Base-by-base conservation (phyloP, 2,888 invertebrate species). In the Lordiphosa andalusiaca region DNA sequence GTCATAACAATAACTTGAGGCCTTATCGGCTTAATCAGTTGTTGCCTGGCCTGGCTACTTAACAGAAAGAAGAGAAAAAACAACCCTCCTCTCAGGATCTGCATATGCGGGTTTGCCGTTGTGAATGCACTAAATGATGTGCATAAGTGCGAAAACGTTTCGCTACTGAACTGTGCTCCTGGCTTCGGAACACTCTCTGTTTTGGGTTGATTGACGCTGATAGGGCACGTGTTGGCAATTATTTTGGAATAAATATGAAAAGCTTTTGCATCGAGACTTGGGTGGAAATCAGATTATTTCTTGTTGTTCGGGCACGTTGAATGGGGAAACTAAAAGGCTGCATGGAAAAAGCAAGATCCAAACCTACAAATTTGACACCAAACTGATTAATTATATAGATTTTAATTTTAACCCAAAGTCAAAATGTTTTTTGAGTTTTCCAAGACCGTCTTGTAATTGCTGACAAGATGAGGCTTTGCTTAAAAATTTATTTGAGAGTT, bases 211-310 rank as follows among this genome's bases (percentile, higher is more conserved):
- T 81, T 77, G 77, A 72, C 69, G 86, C 76, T 86, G 87, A 87
- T 87, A 87, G 73, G 74, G 72, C 87, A 87, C 87, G 87, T 87
- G 87, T 75, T 78, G 69, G 74, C 87, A 87, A 87, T 87, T 87
- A 87, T 74, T 84, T 76, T 76, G 70, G 65, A 73, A 81, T 72
- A 71, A 74, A 77, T 73, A 82, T 75, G 59, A 73, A 70, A 61
- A 66, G 74, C 60, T 67, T 41, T 49, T 61, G 6, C 46, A 46
- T 25, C 40, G 42, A 41, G 53, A 44, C 39, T 30, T 30, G 13
- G 5, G 16, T 33, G 30, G 51, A 66, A 81, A 63, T 77, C 64
- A 60, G 69, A 68, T 61, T 69, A 69, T 66, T 54, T 69, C 49
- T 63, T 61, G 59, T 63, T 61, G 59, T 64, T 50, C 50, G 54